Evolutionary conservation across 2,113 vertebrate genomes (phyloP).

Genomic region (Chaenogobius annularis): DNA sequence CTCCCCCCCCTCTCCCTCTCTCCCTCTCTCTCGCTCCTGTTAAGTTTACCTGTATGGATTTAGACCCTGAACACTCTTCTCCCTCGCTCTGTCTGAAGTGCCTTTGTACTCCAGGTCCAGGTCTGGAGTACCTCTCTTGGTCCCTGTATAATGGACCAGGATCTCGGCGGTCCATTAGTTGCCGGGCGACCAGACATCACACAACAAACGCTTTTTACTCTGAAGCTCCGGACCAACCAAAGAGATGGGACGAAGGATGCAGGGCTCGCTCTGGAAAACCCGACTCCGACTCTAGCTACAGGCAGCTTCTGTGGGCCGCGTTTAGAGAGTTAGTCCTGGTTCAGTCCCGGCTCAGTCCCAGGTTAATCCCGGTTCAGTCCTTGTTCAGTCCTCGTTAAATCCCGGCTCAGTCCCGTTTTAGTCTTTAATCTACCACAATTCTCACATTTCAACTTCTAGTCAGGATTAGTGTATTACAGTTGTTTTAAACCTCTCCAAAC

Average conservation of each 20-base stretch:
- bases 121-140: constrained; percentile 90
- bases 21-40: constrained; percentile 20
- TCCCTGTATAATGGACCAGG: constrained; percentile 90
- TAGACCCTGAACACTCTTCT: constrained; percentile 41
- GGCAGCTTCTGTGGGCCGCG: not conserved
- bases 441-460: too few relatives aligned
- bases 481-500: too few relatives aligned
- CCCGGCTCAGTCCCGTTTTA: not conserved
- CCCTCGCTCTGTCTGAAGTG: constrained; percentile 74
- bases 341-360: not conserved
- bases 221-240: constrained; percentile 83
- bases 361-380: not conserved
- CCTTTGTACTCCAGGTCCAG: constrained; percentile 79
- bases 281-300: constrained; percentile 65
- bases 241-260: constrained; percentile 81
- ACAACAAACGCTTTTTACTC: constrained; percentile 58
- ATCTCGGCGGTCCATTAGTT: constrained; percentile 98
- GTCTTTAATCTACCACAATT: not conserved
- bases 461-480: too few relatives aligned
- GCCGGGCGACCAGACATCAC: constrained; percentile 91
- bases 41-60: too few relatives aligned
- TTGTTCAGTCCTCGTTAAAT: not conserved
- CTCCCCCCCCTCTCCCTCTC: constrained; percentile 16
- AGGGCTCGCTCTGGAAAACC: constrained; percentile 83
- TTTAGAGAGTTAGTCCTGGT: not conserved